Evolutionary conservation across 2,797 vertebrate genomes (phyloP), one percentile per base, ranked within the genome.

Genomic region (Syngnathus acus): DNA sequence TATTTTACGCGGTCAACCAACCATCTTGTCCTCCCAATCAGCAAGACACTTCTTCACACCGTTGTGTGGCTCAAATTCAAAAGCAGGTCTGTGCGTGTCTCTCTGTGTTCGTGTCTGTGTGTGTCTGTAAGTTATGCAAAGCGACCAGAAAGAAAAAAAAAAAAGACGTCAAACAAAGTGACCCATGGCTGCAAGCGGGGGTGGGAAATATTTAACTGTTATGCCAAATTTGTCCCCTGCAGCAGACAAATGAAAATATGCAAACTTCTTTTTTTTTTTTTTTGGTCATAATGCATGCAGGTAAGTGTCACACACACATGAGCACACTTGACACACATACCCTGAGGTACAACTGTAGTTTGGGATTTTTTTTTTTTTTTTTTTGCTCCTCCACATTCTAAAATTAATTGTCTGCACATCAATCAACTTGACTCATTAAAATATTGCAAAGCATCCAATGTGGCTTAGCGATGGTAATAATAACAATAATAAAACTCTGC

Each of bases 201-300:
- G 53, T 72, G 70, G 70, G 63, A 81, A 81, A 81, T 78, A 75
- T 79, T 84, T 75, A 71, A 82, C 69, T 62, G 62, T 68, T 59
- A 54, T 59, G 68, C 69, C 66, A 71, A 71, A 76, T 78, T 65
- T 73, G 47, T 59, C 43, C 1, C 64, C 64, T 65, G 51, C 40
- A 61, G 51, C 54, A 53, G 65, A 71, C 45, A 71, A 58, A 64
- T 70, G 53, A 42, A 57, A 69, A 64, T 71, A 32, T 68, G 62
- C 50, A 64, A 74, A 69, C 69, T 69, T 63, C 71, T 71, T 64
- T 54, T 54, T 23, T 23, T 54, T 6, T 21, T 54, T 13, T 53
- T 23, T 26, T 1, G 17, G 38, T 32, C 64, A 58, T 70, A 39
- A 69, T 66, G 39, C 65, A 71, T 57, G 62, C 67, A 82, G 71